These are phyloP conservation scores for Paramormyrops hopkinsi DNA, from an alignment of 2,797 vertebrate genomes.

Conservation along the genomic window DNA sequence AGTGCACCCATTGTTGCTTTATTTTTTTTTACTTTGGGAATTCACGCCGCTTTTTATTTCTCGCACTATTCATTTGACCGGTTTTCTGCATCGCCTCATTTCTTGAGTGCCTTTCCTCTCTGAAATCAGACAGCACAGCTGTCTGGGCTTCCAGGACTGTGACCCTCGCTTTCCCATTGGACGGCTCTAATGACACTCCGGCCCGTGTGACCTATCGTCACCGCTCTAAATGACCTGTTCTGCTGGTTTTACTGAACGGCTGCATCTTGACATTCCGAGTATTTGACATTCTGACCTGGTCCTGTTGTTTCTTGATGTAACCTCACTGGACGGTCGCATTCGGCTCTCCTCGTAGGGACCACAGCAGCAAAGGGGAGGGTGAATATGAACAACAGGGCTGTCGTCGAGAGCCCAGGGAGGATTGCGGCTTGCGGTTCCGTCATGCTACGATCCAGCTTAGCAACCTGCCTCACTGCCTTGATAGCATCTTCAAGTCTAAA, in stretches of 20 bases:
- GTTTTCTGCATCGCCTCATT: background rate
- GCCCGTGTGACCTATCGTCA: background rate
- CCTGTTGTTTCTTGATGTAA: background rate
- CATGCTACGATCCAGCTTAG: background rate
- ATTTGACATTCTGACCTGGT: background rate
- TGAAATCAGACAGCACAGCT: background rate
- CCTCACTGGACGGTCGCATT: background rate
- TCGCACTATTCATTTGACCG: background rate
- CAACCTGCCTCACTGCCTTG: background rate
- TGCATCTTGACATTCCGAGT: background rate
- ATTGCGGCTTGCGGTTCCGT: background rate
- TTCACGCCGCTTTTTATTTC: background rate
- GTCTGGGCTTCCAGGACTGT: background rate
- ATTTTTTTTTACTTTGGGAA: background rate
- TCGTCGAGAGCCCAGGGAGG: background rate
- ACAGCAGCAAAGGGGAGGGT: background rate
- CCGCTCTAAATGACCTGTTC: background rate
- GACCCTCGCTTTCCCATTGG: background rate
- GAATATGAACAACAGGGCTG: background rate
- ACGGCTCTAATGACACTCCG: background rate
- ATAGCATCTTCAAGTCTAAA: slow-evolving; percentile 40
- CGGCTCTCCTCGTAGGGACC: background rate
- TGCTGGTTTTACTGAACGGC: background rate
- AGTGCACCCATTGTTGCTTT: background rate
- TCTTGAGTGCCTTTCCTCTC: background rate